Evolutionary conservation across 1,140 invertebrate species (phyloP), one percentile per base, ranked within the genome.

Genomic region (Carposina sasakii): DNA sequence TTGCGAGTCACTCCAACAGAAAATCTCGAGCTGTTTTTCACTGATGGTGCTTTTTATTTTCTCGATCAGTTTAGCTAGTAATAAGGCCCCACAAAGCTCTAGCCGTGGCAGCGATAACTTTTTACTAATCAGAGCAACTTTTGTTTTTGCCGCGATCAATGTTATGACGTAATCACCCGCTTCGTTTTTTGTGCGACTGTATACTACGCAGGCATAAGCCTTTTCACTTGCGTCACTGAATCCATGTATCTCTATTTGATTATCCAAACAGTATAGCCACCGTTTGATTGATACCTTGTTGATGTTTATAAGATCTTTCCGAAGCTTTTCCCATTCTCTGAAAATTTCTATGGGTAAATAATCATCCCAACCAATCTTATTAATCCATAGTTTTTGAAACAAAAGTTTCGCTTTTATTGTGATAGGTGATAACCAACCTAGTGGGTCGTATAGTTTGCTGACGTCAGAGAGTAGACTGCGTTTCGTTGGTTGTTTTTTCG

Each of bases 391-490:
- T 9, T 59, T 55, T 57, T 82, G 67, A 21, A 82, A 60, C 2
- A 84, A 36, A n/a, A 82, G 49, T 60, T 85, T 83, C 16, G 62
- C 54, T 13, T 49, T 58, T 15, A 81, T 65, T 5, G 56, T 60
- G 0, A 77, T 20, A 6, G 83, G 79, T 20, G 65, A 52, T 12
- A 84, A 34, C 43, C 69, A 70, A 21, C 76, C 76, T 20, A 72
- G 43, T 1, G 69, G 69, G 51, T 78, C 72, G 42, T 62, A 75
- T 12, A 71, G 15, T 48, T 63, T 58, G 16, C 68, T 60, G 4
- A 68, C 63, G 13, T 60, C 50, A 19, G 66, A 64, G 23, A 67
- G 43, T 4, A 68, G 50, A 1, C 1, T 45, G 43, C 68, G 17
- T 52, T 71, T 68, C 2, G 60, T 64, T 30, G 33, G 1, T 28